These are phyloP conservation scores for Amphilophus citrinellus DNA, from an alignment of 2,113 vertebrate genomes.

Conservation along the genomic window DNA sequence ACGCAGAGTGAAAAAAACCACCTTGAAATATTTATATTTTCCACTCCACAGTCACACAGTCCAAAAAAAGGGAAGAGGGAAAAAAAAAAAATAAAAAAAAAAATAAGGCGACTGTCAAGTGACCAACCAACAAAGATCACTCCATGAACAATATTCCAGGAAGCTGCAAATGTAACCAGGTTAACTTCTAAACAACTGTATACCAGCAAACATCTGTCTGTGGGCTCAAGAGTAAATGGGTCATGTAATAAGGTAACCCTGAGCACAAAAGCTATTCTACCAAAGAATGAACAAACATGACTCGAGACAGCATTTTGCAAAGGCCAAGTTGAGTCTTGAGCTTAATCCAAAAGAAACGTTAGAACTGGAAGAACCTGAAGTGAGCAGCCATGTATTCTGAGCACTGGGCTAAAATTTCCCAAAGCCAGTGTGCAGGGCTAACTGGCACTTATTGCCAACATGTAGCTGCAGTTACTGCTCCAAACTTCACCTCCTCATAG, in stretches of 20 bases:
- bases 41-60: background rate
- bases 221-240: no score
- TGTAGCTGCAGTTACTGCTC: background rate
- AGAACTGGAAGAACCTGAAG: background rate
- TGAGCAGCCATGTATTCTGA: background rate
- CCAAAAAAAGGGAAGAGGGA: no score
- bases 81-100: no score
- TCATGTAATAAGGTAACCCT: no score
- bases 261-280: background rate
- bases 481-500: no score
- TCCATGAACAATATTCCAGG: rapidly evolving
- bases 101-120: background rate
- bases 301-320: background rate
- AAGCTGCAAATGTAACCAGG: background rate
- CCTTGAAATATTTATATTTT: background rate
- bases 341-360: background rate
- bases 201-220: no score
- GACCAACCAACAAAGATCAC: background rate
- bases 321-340: background rate
- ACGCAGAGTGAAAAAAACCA: background rate
- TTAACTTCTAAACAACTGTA: background rate
- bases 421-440: background rate
- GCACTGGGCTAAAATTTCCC: background rate
- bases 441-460: background rate
- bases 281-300: background rate